phyloP scores from a whole-genome alignment of 2,797 vertebrate species.

The Peromyscus nudipes region DNA sequence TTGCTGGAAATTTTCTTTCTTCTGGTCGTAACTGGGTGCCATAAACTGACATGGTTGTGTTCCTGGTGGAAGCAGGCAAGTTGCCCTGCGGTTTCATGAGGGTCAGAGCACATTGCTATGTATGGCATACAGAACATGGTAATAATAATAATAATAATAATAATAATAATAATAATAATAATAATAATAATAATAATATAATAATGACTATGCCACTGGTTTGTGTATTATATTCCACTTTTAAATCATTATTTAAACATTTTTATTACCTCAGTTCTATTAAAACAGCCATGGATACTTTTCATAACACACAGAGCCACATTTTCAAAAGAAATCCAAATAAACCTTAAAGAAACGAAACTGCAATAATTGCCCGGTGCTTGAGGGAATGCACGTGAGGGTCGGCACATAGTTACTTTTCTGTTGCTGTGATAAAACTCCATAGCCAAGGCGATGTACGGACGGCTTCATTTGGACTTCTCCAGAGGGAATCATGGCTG shows the following conservation, averaged over 20 bases:
- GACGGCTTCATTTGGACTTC: not conserved
- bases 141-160: not conserved
- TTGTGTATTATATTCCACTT: not conserved
- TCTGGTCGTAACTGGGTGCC: not conserved
- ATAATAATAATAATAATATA: not conserved
- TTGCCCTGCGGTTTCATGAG: not conserved
- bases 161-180: not conserved
- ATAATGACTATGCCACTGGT: not conserved
- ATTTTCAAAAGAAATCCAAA: constrained; percentile 12
- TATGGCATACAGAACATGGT: no score
- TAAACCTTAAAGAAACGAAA: not conserved
- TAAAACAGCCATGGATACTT: constrained; percentile 9
- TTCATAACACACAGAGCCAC: not conserved
- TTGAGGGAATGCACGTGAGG: not conserved
- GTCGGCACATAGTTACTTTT: not conserved
- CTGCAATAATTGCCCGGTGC: not conserved
- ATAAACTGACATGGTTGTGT: not conserved
- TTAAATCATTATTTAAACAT: not conserved
- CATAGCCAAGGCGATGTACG: not conserved
- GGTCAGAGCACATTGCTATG: not conserved
- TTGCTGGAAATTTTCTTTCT: not conserved
- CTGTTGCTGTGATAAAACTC: not conserved
- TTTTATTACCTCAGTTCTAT: not conserved
- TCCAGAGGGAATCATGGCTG: no score
- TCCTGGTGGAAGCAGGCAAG: no score